Conservation (phyloP, 2,797 vertebrate species). For the Gymnothorax javanicus region DNA sequence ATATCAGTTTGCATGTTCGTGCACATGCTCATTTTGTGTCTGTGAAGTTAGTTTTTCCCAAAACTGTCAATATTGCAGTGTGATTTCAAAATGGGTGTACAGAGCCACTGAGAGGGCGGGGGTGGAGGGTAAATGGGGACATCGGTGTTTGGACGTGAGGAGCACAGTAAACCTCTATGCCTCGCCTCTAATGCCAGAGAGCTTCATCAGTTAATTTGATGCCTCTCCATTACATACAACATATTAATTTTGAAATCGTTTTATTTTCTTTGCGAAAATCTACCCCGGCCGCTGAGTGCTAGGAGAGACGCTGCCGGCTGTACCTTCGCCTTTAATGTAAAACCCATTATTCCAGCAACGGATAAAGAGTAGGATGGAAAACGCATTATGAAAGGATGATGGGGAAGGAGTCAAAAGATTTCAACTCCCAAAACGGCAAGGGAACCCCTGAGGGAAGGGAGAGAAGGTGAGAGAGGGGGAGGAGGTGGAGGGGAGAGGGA, state of each 20-base stretch:
- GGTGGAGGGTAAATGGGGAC: neutral
- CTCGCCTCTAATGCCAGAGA: neutral
- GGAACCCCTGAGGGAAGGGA: slow-evolving; percentile 61
- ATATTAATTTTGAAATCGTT: neutral
- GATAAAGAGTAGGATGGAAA: slow-evolving; percentile 59
- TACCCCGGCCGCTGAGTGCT: neutral
- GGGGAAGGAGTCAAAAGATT: slow-evolving; percentile 74
- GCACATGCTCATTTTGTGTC: neutral
- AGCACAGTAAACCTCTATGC: neutral
- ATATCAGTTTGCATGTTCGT: neutral
- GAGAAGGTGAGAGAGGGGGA: slow-evolving; percentile 55
- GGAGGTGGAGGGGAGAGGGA: slow-evolving; percentile 56
- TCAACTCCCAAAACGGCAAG: slow-evolving; percentile 67
- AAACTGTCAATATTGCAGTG: neutral
- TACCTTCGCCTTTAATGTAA: slow-evolving; percentile 60
- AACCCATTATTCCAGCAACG: slow-evolving; percentile 64
- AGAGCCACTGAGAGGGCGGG: neutral
- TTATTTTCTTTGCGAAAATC: neutral
- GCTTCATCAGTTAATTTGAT: neutral
- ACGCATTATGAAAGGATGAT: slow-evolving; percentile 62
- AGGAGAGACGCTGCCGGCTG: neutral
- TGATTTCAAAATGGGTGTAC: neutral
- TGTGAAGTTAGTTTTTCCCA: slow-evolving; percentile 30
- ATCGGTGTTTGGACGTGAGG: neutral
- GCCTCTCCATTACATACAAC: neutral